phyloP scores from a whole-genome alignment of 2,797 vertebrate species.

The Amblyopsis hoosieri region DNA sequence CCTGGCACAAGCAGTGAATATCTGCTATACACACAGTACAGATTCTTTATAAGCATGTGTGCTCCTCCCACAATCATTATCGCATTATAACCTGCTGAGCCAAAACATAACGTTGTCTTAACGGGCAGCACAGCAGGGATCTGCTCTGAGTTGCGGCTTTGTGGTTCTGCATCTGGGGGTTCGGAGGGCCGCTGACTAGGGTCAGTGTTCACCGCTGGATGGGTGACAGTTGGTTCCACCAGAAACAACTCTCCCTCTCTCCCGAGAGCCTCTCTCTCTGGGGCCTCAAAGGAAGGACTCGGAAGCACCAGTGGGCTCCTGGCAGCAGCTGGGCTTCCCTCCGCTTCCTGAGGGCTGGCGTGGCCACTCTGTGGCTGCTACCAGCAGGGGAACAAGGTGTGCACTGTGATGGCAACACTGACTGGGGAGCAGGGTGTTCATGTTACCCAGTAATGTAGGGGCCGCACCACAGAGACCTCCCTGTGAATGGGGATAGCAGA shows the following conservation, averaged over 20 bases:
- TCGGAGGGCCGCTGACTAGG: constrained; percentile 42
- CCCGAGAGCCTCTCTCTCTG: constrained; percentile 26
- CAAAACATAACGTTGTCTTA: not conserved
- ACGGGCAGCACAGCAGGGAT: constrained; percentile 12
- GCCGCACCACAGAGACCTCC: constrained; percentile 65
- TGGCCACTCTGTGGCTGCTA: constrained; percentile 58
- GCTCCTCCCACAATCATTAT: constrained; percentile 8
- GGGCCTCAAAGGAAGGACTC: constrained; percentile 58
- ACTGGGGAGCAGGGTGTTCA: constrained; percentile 38
- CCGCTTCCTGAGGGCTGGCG: constrained; percentile 73
- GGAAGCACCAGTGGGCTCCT: constrained; percentile 67
- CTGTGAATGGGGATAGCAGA: constrained; percentile 51
- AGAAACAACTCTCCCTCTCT: constrained; percentile 27
- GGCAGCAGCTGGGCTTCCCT: constrained; percentile 54
- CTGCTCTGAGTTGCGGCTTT: too few relatives aligned
- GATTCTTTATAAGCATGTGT: constrained; percentile 6
- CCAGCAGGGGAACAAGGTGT: constrained; percentile 74
- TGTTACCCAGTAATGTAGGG: constrained; percentile 58
- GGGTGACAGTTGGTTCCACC: constrained; percentile 54
- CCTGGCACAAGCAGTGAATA: not conserved
- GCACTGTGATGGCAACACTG: constrained; percentile 72
- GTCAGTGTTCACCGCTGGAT: constrained; percentile 62
- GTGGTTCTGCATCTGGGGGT: too few relatives aligned
- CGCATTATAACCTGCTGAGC: constrained; percentile 23
- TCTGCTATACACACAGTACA: not conserved